Base-by-base conservation (phyloP, 2,888 invertebrate species). In the Phyllotreta cruciferae region DNA sequence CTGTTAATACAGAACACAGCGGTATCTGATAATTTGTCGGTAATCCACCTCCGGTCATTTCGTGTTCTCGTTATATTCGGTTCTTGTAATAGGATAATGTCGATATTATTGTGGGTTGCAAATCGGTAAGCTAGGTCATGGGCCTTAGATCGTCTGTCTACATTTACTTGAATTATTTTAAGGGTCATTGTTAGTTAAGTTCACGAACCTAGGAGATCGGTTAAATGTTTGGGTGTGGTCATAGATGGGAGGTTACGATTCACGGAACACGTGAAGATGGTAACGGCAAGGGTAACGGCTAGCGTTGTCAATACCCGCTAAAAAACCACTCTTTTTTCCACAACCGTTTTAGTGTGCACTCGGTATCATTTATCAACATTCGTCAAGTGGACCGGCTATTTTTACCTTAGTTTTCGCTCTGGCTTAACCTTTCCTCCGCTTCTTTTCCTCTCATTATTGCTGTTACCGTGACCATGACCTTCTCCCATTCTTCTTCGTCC, bases 121-220 rank as follows among this genome's bases (percentile, higher is more conserved):
- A 36, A 6, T 34, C 35, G 36, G 0, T 6, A 34, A n/a, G 45
- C 44, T 7, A 47, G 5, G 13, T 56, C 10, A 6, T 56, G 37
- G 2, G 56, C 56, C 6, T 11, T 47, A 37, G 37, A 37, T 44
- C 9, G 35, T 45, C 56, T 45, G 39, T 36, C 47, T 1, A 56
- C 56, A 1, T 56, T 56, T 3, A 56, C 36, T 1, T 56, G 56
- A 10, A 56, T 10, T 6, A 41, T 41, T 8, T 41, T 41, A n/a
- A 6, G 4, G 8, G n/a, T 41, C 11, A 41, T 41, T 4, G 4
- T 41, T 4, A 7, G 5, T 7, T n/a, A n/a, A n/a, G n/a, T n/a
- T n/a, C n/a, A n/a, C 9, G 11, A 39, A 54, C 39, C 39, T 5
- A 4, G 0, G 6, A 54, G 13, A 38, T 10, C 9, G 7, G 14